Conservation (phyloP, 2,888 invertebrate species). For the Ypsolopha sequella region DNA sequence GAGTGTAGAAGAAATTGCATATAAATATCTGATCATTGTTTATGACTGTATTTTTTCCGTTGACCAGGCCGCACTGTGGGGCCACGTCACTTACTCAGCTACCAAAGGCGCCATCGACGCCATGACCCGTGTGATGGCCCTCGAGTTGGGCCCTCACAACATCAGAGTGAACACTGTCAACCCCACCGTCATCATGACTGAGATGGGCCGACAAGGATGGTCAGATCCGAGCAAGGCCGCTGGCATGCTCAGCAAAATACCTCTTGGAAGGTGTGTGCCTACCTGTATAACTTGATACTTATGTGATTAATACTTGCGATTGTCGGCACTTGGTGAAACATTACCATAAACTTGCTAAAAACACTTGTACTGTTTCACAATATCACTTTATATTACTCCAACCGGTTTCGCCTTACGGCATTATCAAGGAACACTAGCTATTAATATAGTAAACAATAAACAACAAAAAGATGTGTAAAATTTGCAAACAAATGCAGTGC, state of each 20-base stretch:
- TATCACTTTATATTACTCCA: too few species aligned
- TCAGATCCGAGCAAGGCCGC: constrained; percentile 77
- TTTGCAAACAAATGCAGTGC: too few species aligned
- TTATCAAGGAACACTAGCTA: too few species aligned
- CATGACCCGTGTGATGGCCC: constrained; percentile 80
- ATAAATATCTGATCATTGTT: too few species aligned
- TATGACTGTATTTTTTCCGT: neutral
- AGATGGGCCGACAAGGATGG: constrained; percentile 85
- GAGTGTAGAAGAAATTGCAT: too few species aligned
- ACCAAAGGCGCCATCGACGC: constrained; percentile 87
- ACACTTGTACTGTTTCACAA: too few species aligned
- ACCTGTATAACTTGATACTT: neutral
- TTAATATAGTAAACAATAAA: too few species aligned
- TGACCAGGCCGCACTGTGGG: constrained; percentile 68
- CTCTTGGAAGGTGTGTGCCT: constrained; percentile 73
- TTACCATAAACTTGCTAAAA: too few species aligned
- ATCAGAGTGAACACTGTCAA: constrained; percentile 89
- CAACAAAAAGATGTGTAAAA: too few species aligned
- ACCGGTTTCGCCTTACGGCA: too few species aligned
- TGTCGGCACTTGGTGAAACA: too few species aligned
- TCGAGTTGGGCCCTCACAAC: constrained; percentile 81
- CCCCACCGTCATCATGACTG: constrained; percentile 90
- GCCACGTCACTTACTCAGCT: constrained; percentile 81
- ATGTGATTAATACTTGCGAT: too few species aligned
- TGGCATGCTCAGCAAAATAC: constrained; percentile 79